Base-by-base conservation (phyloP, 2,888 invertebrate genomes). In the Leptogaster cylindrica region DNA sequence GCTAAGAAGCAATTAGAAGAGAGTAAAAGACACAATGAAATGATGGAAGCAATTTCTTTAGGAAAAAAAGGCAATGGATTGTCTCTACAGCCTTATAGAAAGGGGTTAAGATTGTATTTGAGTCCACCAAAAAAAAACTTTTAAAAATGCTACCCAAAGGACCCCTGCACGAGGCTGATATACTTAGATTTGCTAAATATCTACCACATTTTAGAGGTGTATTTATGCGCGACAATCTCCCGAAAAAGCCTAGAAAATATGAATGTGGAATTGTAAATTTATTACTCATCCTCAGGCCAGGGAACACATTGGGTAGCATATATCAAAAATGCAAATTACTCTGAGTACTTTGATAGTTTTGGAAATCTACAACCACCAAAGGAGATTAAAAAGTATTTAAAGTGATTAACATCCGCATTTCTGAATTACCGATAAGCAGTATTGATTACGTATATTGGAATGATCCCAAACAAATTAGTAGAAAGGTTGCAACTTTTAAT, bases 271-370 rank as follows among this genome's bases (percentile, higher is more conserved):
- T 44, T 12, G 16, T 44, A 44, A 28, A 28, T 74, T 73, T 77
- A 64, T 76, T n/a, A n/a, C n/a, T n/a, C n/a, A n/a, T n/a, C n/a
- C n/a, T n/a, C n/a, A n/a, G n/a, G n/a, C n/a, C n/a, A n/a, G n/a
- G n/a, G n/a, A n/a, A n/a, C n/a, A 76, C 71, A 64, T n/a, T n/a
- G n/a, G n/a, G n/a, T n/a, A n/a, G n/a, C n/a, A n/a, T n/a, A n/a
- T n/a, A n/a, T n/a, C n/a, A n/a, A n/a, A n/a, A n/a, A n/a, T n/a
- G n/a, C n/a, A n/a, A n/a, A n/a, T n/a, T n/a, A n/a, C n/a, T n/a
- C 74, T 20, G 67, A 71, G 36, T 79, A 78, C 70, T 78, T 74
- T 72, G 77, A 78, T 67, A 76, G 75, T 66, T 78, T 75, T 63
- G 77, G 77, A 2, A 73, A 78, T 70, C 69, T 76, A 16, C 70